Base-by-base conservation (phyloP, 1,140 invertebrate species). In the Cyclina sinensis region DNA sequence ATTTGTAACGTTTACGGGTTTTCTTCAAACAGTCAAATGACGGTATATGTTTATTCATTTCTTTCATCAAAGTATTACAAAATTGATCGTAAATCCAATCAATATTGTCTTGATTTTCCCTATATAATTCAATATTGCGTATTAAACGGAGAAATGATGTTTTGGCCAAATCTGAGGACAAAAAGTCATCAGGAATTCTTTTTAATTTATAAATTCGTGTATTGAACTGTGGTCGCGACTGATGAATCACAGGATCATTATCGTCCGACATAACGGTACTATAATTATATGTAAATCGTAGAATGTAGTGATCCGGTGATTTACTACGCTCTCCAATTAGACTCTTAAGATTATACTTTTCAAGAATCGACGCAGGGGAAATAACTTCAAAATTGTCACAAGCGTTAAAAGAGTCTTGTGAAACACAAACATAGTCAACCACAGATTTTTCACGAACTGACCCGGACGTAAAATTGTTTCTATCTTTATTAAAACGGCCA, bases 401-500 rank as follows among this genome's bases (percentile, higher is more conserved):
- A 21, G 21, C 68, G 18, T 27, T 37, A 65, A 85, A 84, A 0
- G 43, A 32, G 39, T 88, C 80, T 39, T 83, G 62, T 3, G 89
- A 79, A 30, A 88, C 70, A 57, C 83, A 86, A 2, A 88, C 32
- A 48, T 83, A 88, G 37, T 90, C 89, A 30, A 90, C 89, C 12
- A 89, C 90, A 1, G 80, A 51, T 59, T 43, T 82, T 54, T 62
- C 35, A 27, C 51, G 88, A 9, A 27, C 27, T 35, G 37, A 78
- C 68, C n/a, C n/a, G n/a, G n/a, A n/a, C n/a, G n/a, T n/a, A n/a
- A n/a, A n/a, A n/a, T n/a, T n/a, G n/a, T n/a, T 59, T 3, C 54
- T 70, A 46, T 9, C 0, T 1, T 88, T 35, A n/a, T 74, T 43
- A 32, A 78, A 32, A 11, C 80, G 32, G 12, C 86, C 86, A 54